These are phyloP conservation scores for Parazoanthus darwini DNA, from an alignment of 92 coral and sea anemone genomes.

Conservation along the genomic window DNA sequence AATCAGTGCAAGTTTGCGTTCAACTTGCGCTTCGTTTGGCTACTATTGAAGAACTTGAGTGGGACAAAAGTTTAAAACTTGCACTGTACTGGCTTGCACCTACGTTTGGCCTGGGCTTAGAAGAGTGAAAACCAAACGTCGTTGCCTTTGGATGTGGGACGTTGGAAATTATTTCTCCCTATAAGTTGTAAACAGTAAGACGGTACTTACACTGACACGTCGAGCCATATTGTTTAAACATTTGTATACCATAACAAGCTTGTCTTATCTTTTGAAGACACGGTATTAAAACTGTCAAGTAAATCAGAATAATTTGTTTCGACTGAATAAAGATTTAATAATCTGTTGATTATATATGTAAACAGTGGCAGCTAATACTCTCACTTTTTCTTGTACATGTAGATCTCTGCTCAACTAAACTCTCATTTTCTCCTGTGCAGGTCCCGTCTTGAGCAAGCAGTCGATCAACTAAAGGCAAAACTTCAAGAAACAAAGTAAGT, in stretches of 20 bases:
- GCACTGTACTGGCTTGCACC: no score
- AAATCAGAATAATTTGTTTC: not conserved
- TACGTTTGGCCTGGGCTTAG: no score
- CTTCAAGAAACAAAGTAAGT: conserved; percentile 87
- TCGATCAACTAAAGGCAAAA: conserved; percentile 85
- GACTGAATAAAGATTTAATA: not conserved
- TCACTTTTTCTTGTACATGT: not conserved
- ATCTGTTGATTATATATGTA: not conserved
- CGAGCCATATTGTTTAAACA: not conserved
- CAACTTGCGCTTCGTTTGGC: no score
- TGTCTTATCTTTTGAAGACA: not conserved
- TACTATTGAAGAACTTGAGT: no score
- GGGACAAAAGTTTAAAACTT: no score
- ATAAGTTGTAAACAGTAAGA: not conserved
- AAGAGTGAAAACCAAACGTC: no score
- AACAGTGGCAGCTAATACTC: not conserved
- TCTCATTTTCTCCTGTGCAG: conserved; percentile 45
- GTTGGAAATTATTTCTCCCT: not conserved
- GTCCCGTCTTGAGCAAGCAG: conserved; percentile 73
- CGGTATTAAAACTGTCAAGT: not conserved
- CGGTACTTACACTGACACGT: not conserved
- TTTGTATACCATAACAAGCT: not conserved
- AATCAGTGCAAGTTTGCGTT: no score
- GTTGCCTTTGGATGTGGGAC: no score
- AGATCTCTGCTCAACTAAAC: not conserved